Evolutionary conservation across 2,113 vertebrate species (phyloP).

Genomic region (Choloepus hoffmanni): DNA sequence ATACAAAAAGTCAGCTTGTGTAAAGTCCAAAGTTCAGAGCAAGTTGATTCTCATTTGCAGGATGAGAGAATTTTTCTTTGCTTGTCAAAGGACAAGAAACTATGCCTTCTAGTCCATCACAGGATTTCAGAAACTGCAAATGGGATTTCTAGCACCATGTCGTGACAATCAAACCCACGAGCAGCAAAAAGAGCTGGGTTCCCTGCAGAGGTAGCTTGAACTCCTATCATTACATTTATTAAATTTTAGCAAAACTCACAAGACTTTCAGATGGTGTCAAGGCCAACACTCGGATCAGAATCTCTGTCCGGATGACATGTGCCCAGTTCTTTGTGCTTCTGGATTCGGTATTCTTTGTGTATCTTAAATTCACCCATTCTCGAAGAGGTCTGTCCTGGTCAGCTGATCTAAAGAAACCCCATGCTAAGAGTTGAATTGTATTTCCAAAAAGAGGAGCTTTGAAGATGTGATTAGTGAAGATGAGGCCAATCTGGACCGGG

Average conservation of each 20-base stretch:
- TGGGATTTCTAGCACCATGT: neutral
- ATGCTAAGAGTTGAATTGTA: too few relatives aligned
- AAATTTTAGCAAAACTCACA: neutral
- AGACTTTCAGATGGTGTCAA: fast-evolving
- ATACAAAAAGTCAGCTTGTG: neutral
- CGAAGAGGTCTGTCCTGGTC: fast-evolving
- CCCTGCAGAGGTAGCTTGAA: fast-evolving
- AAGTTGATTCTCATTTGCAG: fast-evolving
- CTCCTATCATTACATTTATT: neutral
- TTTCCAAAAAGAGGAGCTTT: too few relatives aligned
- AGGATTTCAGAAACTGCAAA: neutral
- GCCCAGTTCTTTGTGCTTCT: fast-evolving
- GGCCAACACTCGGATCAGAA: neutral
- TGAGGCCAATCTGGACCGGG: too few relatives aligned
- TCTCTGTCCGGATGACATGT: fast-evolving
- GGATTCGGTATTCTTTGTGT: fast-evolving
- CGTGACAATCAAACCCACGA: neutral
- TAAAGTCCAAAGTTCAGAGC: neutral
- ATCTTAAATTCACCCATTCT: neutral
- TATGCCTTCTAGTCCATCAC: fast-evolving
- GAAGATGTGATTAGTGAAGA: too few relatives aligned
- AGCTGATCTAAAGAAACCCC: fast-evolving
- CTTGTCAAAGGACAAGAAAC: neutral
- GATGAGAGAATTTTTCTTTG: fast-evolving
- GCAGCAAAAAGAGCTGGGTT: neutral